These are phyloP conservation scores for Micromys minutus DNA, from an alignment of 2,113 vertebrate genomes.

Conservation along the genomic window DNA sequence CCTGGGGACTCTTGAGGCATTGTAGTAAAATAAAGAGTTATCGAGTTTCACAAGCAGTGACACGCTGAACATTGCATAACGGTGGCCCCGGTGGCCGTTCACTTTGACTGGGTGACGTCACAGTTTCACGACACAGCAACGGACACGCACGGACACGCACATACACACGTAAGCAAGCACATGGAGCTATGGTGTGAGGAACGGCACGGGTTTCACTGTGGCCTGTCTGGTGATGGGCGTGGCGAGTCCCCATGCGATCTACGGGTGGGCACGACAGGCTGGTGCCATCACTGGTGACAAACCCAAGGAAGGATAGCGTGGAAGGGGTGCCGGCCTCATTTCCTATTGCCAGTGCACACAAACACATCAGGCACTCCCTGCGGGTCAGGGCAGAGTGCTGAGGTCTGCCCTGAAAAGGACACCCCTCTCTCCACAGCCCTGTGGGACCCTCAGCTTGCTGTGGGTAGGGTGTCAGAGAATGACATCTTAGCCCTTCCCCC, in stretches of 20 bases:
- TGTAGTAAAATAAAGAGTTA: slow-evolving; percentile 69
- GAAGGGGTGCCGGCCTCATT: neutral
- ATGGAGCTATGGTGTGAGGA: neutral
- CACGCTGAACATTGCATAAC: slow-evolving; percentile 53
- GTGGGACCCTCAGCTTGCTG: neutral
- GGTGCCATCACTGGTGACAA: slow-evolving; percentile 8
- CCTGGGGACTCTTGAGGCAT: neutral
- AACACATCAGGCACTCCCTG: slow-evolving; percentile 58
- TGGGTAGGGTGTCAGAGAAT: neutral
- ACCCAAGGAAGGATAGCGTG: neutral
- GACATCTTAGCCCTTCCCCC: neutral
- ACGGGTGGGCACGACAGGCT: neutral
- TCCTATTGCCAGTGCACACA: slow-evolving; percentile 14
- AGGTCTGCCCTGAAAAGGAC: neutral
- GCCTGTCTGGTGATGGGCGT: neutral
- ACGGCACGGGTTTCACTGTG: accelerated
- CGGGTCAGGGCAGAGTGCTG: accelerated
- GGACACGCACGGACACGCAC: neutral
- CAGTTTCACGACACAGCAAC: slow-evolving; percentile 70
- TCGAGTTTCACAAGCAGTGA: slow-evolving; percentile 54
- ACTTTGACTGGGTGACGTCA: slow-evolving; percentile 54
- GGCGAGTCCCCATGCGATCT: slow-evolving; percentile 16
- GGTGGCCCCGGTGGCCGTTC: neutral
- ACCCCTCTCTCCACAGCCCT: no score
- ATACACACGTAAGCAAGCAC: neutral